Base-by-base conservation (phyloP, 2,113 vertebrate genomes). In the Trachemys scripta region DNA sequence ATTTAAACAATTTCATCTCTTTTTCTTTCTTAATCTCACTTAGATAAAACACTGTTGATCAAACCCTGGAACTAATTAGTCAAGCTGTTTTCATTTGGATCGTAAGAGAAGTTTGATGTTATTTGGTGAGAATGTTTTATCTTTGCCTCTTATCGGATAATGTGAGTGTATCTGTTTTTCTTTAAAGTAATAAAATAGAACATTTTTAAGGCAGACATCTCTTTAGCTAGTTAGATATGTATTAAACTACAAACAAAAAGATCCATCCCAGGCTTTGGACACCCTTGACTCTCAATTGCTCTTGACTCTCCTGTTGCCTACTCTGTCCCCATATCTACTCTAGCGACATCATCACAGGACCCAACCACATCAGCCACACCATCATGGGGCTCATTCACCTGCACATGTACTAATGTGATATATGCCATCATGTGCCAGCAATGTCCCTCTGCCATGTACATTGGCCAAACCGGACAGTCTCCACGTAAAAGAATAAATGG, bases 1-100 rank as follows among this genome's bases (percentile, higher is more conserved):
- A 5, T 45, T 56, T 54, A 81, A 86, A 6, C 1, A 16, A 62
- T 54, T 92, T 91, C 79, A 57, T 62, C 75, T 79, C 20, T 53
- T 62, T 76, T 80, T 93, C n/a, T 45, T 82, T 91, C 80, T 90
- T 54, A 89, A 84, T 2, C 27, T 79, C 22, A 20, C 90, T 90
- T 49, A 65, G 85, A 94, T 82, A 90, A 95, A 97, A 94, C 84
- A 89, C 80, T 47, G 45, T 92, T 94, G 85, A 89, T 72, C 85
- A 91, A 90, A 95, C 89, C 84, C 65, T 56, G 75, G 94, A 83
- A 97, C 97, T 97, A 97, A 94, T 96, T 49, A 97, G 91, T 72
- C 83, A 80, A 94, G 35, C 82, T 96, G 65, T 97, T 96, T 96
- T 93, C 69, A 65, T 88, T 5, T 90, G 95, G 94, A 93, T 94